Percentiles rank a stretch among this genome's conserved stretches.
phyloP scores from a whole-genome alignment of 2,113 vertebrate genomes.

The Eulacestoma nigropectus region DNA sequence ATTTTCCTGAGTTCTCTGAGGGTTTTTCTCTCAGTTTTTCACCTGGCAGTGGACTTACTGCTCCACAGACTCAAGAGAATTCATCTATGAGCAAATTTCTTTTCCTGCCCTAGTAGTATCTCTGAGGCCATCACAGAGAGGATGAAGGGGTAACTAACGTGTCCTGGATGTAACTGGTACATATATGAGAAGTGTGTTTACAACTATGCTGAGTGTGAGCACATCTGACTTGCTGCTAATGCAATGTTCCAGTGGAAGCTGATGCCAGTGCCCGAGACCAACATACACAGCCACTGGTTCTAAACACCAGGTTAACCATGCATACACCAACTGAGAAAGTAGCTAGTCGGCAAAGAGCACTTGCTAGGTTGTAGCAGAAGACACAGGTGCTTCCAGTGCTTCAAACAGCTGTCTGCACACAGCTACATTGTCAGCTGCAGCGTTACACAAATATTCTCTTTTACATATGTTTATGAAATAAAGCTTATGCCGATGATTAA shows the following conservation, averaged over 20 bases:
- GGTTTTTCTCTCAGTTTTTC: neutral
- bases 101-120: neutral
- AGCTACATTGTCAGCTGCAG: neutral
- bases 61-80: neutral
- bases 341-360: neutral
- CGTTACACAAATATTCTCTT: neutral
- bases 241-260: neutral
- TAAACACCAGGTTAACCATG: neutral
- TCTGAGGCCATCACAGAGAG: neutral
- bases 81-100: neutral
- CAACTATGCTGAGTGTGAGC: neutral
- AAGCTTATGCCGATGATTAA: neutral
- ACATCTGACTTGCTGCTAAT: neutral
- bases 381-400: neutral
- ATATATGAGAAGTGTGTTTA: neutral
- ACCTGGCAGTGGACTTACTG: neutral
- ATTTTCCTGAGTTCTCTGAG: neutral
- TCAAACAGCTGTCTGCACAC: neutral
- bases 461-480: neutral
- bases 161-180: neutral
- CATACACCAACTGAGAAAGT: neutral
- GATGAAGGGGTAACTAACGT: neutral
- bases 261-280: neutral
- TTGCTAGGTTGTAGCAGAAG: neutral
- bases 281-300: neutral